Base-by-base conservation (phyloP, 2,113 vertebrate species). In the Proteles cristata region DNA sequence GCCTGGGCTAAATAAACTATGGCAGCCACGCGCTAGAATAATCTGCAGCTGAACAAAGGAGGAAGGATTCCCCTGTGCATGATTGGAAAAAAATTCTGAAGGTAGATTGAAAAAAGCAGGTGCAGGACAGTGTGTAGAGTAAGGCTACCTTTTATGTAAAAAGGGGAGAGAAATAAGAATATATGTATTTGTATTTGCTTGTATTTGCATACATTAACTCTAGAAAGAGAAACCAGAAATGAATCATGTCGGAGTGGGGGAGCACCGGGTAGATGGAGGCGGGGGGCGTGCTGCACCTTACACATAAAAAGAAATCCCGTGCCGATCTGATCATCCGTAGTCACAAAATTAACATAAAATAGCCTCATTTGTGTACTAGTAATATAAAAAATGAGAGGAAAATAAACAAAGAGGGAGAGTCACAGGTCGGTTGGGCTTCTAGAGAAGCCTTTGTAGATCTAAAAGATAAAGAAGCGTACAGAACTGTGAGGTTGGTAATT, bases 151-250 rank as follows among this genome's bases (percentile, higher is more conserved):
- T 95, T 95, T 61, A 74, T 48, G 33, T 94, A 45, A 92, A 97
- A 81, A 90, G 68, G 86, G 69, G 63, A 50, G 77, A 94, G 92
- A 80, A 88, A 53, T 74, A 97, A 95, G 69, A 96, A 90, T 90
- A 53, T 87, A n/a, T 73, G 48, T 55, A 55, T 89, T 63, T 95
- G 53, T 90, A 69, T 79, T 96, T 93, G 77, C 83, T 91, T 88
- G n/a, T 43, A 90, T 95, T 95, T 97, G 91, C 82, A 96, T 93
- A 90, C 85, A 95, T 89, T 73, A 86, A 74, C 39, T 76, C 31
- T 71, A 69, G 83, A 86, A 86, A 89, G 82, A 96, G 66, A 96
- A 95, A 88, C 19, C 83, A 96, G 94, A 90, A 87, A 97, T 2
- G 23, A 65, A 19, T 68, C 43, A 71, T 53, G 25, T 69, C 17